Evolutionary conservation across 2,797 vertebrate species (phyloP).

Genomic region (Synanceia verrucosa): DNA sequence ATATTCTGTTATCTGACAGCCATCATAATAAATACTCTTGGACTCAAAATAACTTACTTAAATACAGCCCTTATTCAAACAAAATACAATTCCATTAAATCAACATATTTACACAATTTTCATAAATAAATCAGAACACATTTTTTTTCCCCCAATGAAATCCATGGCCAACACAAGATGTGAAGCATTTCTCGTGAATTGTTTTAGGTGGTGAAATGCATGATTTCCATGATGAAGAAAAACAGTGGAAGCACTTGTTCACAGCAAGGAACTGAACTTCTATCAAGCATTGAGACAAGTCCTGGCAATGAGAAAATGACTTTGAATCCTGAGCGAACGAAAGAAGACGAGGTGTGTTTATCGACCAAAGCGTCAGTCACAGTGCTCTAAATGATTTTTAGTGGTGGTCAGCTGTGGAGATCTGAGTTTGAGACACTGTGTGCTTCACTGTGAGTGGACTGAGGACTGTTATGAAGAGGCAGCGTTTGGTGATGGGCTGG

Average conservation of each 20-base stretch:
- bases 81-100: conserved; percentile 51
- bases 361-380: background rate
- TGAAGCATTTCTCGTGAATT: conserved; percentile 30
- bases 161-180: conserved; percentile 17
- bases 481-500: background rate
- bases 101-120: conserved; percentile 55
- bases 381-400: too few species aligned
- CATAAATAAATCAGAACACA: conserved; percentile 40
- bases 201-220: conserved; percentile 10
- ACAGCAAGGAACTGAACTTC: conserved; percentile 16
- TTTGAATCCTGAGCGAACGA: background rate
- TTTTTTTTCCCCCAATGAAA: conserved; percentile 7
- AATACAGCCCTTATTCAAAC: conserved; percentile 77
- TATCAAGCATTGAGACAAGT: background rate
- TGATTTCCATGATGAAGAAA: conserved; percentile 9
- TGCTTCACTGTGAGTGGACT: background rate
- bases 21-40: conserved; percentile 34
- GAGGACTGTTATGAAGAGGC: background rate
- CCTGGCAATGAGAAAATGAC: background rate
- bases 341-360: background rate
- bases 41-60: conserved; percentile 40
- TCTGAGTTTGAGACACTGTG: background rate
- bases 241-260: conserved; percentile 40
- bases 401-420: too few species aligned
- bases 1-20: conserved; percentile 30